Conservation (phyloP, 2,113 vertebrate genomes). For the Lophotis ruficrista region DNA sequence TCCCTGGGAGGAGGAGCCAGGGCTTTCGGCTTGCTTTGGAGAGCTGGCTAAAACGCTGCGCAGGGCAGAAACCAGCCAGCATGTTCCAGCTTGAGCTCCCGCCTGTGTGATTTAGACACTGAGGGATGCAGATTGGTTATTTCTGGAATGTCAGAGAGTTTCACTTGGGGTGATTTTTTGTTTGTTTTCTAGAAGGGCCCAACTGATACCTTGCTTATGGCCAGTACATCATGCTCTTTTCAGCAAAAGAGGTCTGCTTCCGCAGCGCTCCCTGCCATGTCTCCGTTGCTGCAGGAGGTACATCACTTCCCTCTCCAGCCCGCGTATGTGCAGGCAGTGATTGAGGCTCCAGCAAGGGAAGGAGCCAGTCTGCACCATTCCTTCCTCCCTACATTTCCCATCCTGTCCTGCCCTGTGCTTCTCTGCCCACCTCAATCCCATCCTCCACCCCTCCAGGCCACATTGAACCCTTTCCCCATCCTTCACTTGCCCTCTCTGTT, state of each 20-base stretch:
- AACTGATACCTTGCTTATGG: not conserved
- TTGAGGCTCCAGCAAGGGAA: not conserved
- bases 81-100: conserved; percentile 54
- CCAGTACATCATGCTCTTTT: not conserved
- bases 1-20: conserved; percentile 36
- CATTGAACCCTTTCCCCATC: not conserved
- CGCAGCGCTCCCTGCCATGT: not conserved
- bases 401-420: not conserved
- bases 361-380: accelerated
- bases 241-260: not conserved
- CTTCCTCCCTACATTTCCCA: not conserved
- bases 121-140: conserved; percentile 54
- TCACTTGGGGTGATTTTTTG: conserved; percentile 32
- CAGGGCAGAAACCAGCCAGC: conserved; percentile 34
- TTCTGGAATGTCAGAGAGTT: conserved; percentile 70
- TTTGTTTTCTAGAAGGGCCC: conserved; percentile 30
- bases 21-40: conserved; percentile 18
- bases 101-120: conserved; percentile 15
- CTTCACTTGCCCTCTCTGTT: not conserved
- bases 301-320: not conserved
- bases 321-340: accelerated
- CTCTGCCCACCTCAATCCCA: not conserved
- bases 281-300: not conserved
- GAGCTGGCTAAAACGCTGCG: not conserved
- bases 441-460: not conserved